phyloP scores from a whole-genome alignment of 2,113 vertebrate genomes.

The human (Homo sapiens) region DNA sequence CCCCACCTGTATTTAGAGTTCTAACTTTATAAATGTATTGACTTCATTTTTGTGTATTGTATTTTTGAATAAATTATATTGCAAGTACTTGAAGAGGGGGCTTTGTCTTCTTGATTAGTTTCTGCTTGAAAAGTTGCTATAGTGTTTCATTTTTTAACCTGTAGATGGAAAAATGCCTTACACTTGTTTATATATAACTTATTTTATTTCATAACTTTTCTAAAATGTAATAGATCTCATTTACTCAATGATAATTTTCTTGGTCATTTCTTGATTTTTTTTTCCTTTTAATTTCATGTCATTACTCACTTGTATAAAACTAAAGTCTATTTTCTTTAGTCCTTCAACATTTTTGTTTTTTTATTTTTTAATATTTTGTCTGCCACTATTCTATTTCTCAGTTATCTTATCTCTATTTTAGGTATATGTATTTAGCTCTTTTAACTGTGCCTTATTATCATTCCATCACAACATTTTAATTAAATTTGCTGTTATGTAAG shows the following conservation, averaged over 20 bases:
- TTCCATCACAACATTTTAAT: not conserved
- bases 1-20: too few species aligned
- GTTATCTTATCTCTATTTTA: not conserved
- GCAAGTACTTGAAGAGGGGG: not conserved
- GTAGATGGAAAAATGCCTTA: not conserved
- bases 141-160: conserved; percentile 36
- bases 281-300: conserved; percentile 33
- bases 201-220: not conserved
- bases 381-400: not conserved
- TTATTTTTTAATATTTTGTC: not conserved
- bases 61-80: not conserved
- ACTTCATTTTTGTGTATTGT: not conserved
- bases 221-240: not conserved
- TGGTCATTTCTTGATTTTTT: conserved; percentile 8
- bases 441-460: not conserved
- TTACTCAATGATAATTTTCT: conserved; percentile 32
- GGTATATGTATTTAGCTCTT: not conserved
- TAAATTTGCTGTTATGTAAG: not conserved
- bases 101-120: not conserved
- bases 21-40: not conserved
- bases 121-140: not conserved
- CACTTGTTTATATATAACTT: conserved; percentile 5
- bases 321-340: conserved; percentile 30
- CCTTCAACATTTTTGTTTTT: not conserved
- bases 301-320: conserved; percentile 48